Percentiles rank a stretch among this genome's conserved stretches.
phyloP scores from a whole-genome alignment of 2,113 vertebrate genomes.

The Sitta europaea region DNA sequence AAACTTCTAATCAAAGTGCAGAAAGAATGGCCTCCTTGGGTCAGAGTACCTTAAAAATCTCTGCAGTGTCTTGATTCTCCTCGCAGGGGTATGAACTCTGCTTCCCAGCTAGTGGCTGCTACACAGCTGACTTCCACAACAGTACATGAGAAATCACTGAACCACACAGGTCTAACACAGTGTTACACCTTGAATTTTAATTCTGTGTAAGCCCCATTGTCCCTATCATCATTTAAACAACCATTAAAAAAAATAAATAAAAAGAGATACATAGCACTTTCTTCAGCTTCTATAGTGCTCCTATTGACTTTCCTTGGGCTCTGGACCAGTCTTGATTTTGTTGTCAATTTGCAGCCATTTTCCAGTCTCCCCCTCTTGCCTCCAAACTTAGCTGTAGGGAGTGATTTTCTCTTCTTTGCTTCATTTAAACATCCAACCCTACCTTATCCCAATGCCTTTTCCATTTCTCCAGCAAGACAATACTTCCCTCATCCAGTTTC shows the following conservation, averaged over 20 bases:
- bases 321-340: neutral
- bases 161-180: neutral
- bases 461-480: neutral
- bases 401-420: neutral
- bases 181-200: neutral
- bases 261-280: neutral
- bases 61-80: neutral
- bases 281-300: neutral
- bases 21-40: accelerated
- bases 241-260: neutral
- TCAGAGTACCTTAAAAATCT: neutral
- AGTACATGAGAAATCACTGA: neutral
- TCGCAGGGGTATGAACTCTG: accelerated
- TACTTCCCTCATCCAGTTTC: neutral
- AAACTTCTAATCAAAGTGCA: neutral
- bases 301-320: neutral
- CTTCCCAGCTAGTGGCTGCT: neutral
- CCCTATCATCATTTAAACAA: neutral
- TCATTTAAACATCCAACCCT: neutral
- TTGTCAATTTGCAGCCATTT: neutral
- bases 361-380: neutral
- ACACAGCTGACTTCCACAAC: neutral
- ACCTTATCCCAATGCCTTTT: too few relatives aligned
- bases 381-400: neutral
- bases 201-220: neutral